A percentile compares a stretch with the other conserved stretches of the same genome.
These are phyloP conservation scores for Struthidea cinerea DNA, from an alignment of 2,113 vertebrate species.

Conservation along the genomic window DNA sequence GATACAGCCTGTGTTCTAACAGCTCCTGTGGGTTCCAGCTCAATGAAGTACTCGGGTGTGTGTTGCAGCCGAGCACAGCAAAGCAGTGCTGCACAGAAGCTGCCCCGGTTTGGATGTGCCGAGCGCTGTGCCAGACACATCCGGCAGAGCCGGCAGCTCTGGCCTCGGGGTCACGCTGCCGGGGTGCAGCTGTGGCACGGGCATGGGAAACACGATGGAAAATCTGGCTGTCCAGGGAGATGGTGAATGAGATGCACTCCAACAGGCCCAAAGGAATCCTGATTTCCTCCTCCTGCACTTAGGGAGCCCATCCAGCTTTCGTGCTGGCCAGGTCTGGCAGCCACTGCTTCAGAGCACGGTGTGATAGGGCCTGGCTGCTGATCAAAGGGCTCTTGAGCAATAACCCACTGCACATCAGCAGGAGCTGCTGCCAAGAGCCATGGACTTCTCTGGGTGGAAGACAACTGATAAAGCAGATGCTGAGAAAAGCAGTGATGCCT, in stretches of 20 bases:
- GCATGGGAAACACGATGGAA: accelerated
- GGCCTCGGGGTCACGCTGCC: neutral
- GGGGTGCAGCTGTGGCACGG: neutral
- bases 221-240: neutral
- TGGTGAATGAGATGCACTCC: neutral
- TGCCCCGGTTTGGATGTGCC: neutral
- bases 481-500: conserved; percentile 8
- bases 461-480: conserved; percentile 39
- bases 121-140: neutral
- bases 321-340: neutral
- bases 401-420: conserved; percentile 30
- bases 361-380: conserved; percentile 31
- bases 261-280: neutral
- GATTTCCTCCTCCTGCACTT: neutral
- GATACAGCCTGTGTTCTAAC: accelerated
- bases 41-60: neutral
- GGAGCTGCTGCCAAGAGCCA: conserved; percentile 29
- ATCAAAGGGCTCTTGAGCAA: conserved; percentile 64
- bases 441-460: conserved; percentile 3
- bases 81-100: neutral
- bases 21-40: neutral
- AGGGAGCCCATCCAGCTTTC: neutral
- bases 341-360: neutral
- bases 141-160: neutral
- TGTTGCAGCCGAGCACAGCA: neutral